Percentiles rank a stretch among this genome's conserved stretches.
Conservation (phyloP, 2,113 vertebrate genomes). For the Xenotilapia leptura region DNA sequence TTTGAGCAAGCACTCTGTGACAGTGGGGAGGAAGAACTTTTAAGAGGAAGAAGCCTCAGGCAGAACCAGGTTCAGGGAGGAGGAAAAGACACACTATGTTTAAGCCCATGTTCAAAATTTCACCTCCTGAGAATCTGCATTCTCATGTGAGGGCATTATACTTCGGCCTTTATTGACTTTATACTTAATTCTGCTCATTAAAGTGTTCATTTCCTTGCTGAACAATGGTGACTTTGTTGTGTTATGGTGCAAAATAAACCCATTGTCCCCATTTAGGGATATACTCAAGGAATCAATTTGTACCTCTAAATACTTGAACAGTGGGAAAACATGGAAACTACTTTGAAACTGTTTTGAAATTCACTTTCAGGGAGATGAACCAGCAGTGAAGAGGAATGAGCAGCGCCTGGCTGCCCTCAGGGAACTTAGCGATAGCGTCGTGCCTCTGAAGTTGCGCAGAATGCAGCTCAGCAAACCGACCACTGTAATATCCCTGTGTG, state of each 20-base stretch:
- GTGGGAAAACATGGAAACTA: neutral
- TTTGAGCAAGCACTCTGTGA: neutral
- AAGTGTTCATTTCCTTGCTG: neutral
- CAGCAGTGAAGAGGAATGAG: conserved; percentile 74
- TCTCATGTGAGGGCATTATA: neutral
- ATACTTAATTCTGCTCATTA: neutral
- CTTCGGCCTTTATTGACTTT: neutral
- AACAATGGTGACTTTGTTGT: neutral
- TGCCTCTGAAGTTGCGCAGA: conserved; percentile 80
- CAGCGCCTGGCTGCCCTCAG: conserved; percentile 76
- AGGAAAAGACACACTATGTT: neutral
- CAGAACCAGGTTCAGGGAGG: neutral
- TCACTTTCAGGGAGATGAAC: conserved; percentile 77
- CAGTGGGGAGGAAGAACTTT: neutral
- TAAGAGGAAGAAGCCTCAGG: neutral
- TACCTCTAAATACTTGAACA: neutral
- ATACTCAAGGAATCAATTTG: neutral
- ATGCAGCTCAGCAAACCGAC: conserved; percentile 50
- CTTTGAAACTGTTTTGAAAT: neutral
- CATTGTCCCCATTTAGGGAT: neutral
- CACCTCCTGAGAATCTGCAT: neutral
- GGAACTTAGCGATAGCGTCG: conserved; percentile 66
- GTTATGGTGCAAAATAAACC: neutral
- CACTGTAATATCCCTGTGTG: conserved; percentile 79
- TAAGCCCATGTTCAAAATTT: neutral